Conservation (phyloP, 2,113 vertebrate species). For the Psittacus erithacus region DNA sequence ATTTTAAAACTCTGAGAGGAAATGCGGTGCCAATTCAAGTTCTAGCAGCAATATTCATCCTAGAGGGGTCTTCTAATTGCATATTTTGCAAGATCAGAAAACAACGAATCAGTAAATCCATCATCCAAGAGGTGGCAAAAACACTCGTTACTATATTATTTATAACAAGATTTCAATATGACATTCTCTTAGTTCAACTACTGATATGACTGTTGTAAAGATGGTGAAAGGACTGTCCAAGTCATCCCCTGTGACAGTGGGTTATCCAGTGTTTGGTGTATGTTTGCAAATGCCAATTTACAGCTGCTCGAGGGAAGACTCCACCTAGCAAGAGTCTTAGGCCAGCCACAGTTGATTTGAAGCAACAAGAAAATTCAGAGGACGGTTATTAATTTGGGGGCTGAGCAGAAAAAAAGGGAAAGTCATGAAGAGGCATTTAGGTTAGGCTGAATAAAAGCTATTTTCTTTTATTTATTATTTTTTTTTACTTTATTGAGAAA, state of each 20-base stretch:
- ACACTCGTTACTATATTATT: background rate
- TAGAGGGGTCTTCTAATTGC: background rate
- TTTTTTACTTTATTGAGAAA: background rate
- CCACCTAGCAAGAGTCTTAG: background rate
- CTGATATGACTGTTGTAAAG: background rate
- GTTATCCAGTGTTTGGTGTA: background rate
- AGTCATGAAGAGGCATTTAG: background rate
- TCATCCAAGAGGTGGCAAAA: background rate
- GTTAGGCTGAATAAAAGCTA: background rate
- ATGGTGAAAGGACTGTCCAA: background rate
- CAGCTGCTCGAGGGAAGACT: background rate
- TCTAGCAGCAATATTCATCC: background rate
- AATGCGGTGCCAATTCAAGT: background rate
- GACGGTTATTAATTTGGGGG: background rate
- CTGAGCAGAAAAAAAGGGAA: background rate
- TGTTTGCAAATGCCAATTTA: background rate
- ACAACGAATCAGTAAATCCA: slow-evolving; percentile 17
- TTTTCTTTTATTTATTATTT: background rate
- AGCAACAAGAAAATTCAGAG: background rate
- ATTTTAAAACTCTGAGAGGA: background rate
- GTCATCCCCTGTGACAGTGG: background rate
- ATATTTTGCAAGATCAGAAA: background rate
- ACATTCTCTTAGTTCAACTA: background rate
- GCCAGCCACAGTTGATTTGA: background rate
- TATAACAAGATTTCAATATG: background rate